Evolutionary conservation across 1,140 invertebrate species (phyloP), one percentile per base, ranked within the genome.

Genomic region (Tetranychus cinnabarinus): DNA sequence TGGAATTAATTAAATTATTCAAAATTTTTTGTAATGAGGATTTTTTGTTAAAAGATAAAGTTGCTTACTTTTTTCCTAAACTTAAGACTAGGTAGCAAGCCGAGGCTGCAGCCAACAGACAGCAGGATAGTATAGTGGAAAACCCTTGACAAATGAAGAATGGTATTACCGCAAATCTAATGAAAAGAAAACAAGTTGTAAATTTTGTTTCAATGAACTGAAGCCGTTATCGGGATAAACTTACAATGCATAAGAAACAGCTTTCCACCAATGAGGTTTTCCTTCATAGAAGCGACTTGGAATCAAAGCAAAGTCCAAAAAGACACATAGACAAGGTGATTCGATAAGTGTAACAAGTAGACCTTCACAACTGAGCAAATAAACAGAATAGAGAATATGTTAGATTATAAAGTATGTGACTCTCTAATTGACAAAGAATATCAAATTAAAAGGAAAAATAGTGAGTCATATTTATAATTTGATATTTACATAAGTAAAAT

Each of bases 201-300:
- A 52, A 15, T 47, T 3, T n/a, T 15, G 7, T 3, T 3, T 47
- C 7, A 46, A 15, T 47, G 46, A 15, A 15, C 2, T 15, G 46
- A 47, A 47, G 12, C 0, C 45, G 45, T 46, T 3, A n/a, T 8
- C 46, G 23, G 46, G 23, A 8, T 47, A 47, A 47, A 47, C 58
- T 45, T 56, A 63, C 57, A 45, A 55, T 36, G 23, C 56, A 59
- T 64, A 64, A 35, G 62, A 37, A 12, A 47, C 46, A 12, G 56
- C 61, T 60, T 62, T 62, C 7, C 57, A 56, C 63, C 63, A 64
- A n/a, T 58, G 39, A 31, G 63, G 61, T 45, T 64, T 64, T 37
- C 58, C 54, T 50, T 64, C 63, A 36, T 63, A 34, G 42, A 64
- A 62, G 12, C 36, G 39, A 37, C 57, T 54, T 33, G 62, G 45